Evolutionary conservation across 2,888 invertebrate species (phyloP).

Genomic region (Ochropacha duplaris): DNA sequence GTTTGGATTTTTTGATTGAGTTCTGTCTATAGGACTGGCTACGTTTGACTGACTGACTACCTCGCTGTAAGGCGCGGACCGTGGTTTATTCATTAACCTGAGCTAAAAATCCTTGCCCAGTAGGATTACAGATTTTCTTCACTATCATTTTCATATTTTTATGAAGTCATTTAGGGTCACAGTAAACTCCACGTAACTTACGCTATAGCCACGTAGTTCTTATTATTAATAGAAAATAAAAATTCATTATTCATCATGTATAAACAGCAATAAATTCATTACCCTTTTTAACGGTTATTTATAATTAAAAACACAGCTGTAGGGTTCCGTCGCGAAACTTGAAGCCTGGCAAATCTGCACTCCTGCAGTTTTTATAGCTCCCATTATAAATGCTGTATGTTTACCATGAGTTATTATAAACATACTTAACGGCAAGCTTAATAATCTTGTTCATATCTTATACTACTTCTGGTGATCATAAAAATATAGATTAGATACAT

Average conservation of each 20-base stretch:
- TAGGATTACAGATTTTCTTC: no score
- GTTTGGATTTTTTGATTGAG: no score
- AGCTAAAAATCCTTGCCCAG: no score
- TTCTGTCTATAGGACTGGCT: no score
- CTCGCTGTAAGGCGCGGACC: no score
- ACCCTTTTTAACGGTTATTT: constrained; percentile 6
- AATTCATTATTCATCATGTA: not conserved
- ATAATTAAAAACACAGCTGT: constrained; percentile 41
- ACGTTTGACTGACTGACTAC: no score
- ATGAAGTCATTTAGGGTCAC: not conserved
- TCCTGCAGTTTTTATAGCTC: constrained; percentile 57
- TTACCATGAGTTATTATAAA: constrained; percentile 53
- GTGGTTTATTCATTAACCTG: no score
- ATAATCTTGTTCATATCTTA: constrained; percentile 33
- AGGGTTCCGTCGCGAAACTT: constrained; percentile 34
- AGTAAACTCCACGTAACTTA: not conserved
- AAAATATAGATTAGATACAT: not conserved
- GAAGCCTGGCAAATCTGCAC: constrained; percentile 54
- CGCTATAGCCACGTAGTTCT: not conserved
- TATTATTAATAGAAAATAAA: not conserved
- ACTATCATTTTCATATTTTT: no score
- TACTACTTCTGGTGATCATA: not conserved
- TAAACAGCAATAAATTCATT: constrained; percentile 7
- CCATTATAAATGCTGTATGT: constrained; percentile 42
- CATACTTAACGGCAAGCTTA: constrained; percentile 47